Evolutionary conservation across 2,888 invertebrate genomes (phyloP).

Genomic region (Conchocele bisecta): DNA sequence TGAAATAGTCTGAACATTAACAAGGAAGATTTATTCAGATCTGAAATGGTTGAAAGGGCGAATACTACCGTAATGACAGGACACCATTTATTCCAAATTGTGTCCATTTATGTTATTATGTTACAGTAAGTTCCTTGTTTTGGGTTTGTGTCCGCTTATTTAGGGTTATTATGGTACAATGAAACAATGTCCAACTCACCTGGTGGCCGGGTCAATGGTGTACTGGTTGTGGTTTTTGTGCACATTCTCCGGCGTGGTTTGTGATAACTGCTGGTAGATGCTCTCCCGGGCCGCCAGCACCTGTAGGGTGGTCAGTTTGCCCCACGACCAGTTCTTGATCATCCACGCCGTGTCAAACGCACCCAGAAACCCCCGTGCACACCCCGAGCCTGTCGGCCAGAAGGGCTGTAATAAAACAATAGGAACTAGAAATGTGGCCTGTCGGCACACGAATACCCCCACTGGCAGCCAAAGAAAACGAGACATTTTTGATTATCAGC

Average conservation of each 20-base stretch:
- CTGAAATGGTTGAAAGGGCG: too few relatives aligned
- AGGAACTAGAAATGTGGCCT: too few relatives aligned
- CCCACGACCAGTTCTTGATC: constrained; percentile 91
- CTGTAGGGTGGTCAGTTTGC: constrained; percentile 88
- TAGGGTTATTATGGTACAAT: too few relatives aligned
- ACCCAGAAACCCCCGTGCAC: constrained; percentile 97
- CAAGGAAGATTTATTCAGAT: too few relatives aligned
- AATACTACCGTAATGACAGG: neutral
- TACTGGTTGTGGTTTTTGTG: constrained; percentile 90
- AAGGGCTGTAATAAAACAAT: constrained; percentile 85
- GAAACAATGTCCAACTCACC: constrained; percentile 85
- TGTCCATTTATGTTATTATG: neutral
- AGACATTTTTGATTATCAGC: too few relatives aligned
- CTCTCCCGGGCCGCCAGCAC: constrained; percentile 97
- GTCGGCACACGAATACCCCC: too few relatives aligned
- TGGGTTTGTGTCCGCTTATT: too few relatives aligned
- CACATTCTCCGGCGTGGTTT: constrained; percentile 98
- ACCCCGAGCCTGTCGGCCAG: constrained; percentile 99
- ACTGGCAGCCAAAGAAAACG: too few relatives aligned
- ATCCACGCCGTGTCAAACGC: constrained; percentile 98
- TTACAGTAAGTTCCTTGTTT: too few relatives aligned
- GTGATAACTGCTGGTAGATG: constrained; percentile 93
- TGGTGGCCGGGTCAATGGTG: constrained; percentile 84
- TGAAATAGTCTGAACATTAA: too few relatives aligned
- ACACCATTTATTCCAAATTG: neutral